Conservation (phyloP, 2,113 vertebrate genomes). For the Austrofundulus limnaeus region DNA sequence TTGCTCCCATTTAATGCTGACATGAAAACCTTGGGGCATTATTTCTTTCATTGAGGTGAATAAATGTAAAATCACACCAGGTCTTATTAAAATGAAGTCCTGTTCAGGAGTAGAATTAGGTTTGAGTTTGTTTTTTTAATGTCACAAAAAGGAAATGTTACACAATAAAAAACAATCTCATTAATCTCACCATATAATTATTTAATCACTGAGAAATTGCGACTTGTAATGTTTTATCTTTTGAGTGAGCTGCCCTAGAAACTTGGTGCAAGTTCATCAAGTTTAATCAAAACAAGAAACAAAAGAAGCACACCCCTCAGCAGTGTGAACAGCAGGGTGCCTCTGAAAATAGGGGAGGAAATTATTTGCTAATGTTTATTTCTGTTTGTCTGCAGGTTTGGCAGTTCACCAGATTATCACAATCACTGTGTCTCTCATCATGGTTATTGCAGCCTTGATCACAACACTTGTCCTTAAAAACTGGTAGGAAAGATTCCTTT, state of each 20-base stretch:
- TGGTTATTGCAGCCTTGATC: constrained; percentile 98
- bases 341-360: neutral
- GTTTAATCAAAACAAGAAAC: constrained; percentile 2
- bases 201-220: too few relatives aligned
- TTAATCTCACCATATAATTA: too few relatives aligned
- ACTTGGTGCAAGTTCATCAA: neutral
- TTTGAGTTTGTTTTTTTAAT: neutral
- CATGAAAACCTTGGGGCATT: constrained; percentile 27
- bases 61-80: neutral
- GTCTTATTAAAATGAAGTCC: neutral
- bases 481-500: constrained; percentile 89
- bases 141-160: neutral
- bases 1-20: constrained; percentile 25
- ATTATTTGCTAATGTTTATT: constrained; percentile 16
- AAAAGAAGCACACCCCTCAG: neutral
- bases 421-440: constrained; percentile 99
- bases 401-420: constrained; percentile 99
- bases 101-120: neutral
- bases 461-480: constrained; percentile 99
- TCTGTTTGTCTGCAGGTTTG: constrained; percentile 83
- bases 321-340: neutral
- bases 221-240: constrained; percentile 1
- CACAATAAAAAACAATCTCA: too few relatives aligned
- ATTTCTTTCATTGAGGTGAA: neutral
- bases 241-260: neutral